A percentile compares a stretch with the other conserved stretches of the same genome.
phyloP scores from a whole-genome alignment of 2,797 vertebrate species.

The Glossophaga mutica region DNA sequence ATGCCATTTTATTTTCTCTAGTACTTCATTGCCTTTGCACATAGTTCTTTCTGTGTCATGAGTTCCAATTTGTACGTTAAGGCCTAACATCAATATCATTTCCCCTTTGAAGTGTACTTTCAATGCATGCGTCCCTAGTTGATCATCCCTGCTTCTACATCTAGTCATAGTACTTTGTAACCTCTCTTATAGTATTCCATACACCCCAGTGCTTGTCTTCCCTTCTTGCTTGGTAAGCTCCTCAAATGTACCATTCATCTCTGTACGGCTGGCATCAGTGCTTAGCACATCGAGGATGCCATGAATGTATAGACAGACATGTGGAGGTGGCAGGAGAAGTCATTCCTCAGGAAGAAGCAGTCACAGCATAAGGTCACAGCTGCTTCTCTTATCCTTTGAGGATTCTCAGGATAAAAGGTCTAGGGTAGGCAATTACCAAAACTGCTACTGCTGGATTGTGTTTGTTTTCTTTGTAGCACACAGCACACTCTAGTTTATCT shows the following conservation, averaged over 20 bases:
- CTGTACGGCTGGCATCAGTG: not conserved
- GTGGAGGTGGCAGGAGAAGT: not conserved
- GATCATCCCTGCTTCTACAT: not conserved
- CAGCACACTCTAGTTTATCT: not conserved
- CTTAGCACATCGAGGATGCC: not conserved
- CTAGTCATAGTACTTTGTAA: not conserved
- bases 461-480: not conserved
- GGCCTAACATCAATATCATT: not conserved
- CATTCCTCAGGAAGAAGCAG: not conserved
- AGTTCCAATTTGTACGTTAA: not conserved
- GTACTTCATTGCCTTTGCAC: not conserved
- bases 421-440: not conserved
- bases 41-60: not conserved
- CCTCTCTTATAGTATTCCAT: not conserved
- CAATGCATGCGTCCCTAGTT: not conserved
- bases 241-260: not conserved
- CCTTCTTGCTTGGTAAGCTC: not conserved
- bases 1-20: constrained; percentile 7
- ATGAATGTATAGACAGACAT: not conserved
- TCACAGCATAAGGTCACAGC: not conserved
- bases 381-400: not conserved
- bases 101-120: not conserved
- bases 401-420: constrained; percentile 12
- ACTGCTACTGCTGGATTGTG: not conserved
- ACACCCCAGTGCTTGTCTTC: not conserved